Evolutionary conservation across 2,113 vertebrate species (phyloP).

Genomic region (Pachypanchax playfairii): DNA sequence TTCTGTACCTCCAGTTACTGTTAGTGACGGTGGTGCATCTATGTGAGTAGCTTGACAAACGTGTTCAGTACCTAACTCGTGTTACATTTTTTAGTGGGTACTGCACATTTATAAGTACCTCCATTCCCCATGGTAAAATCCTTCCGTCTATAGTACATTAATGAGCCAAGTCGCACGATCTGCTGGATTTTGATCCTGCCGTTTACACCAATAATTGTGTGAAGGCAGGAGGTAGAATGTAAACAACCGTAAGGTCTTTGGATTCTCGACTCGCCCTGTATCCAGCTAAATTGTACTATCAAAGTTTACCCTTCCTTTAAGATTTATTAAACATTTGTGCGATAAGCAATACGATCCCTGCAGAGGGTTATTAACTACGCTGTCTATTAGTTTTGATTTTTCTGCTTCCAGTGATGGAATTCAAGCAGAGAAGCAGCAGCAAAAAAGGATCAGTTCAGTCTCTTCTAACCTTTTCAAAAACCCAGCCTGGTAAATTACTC

Average conservation of each 20-base stretch:
- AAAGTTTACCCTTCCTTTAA: conserved; percentile 40
- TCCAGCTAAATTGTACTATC: conserved; percentile 38
- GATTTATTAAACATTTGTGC: conserved; percentile 59
- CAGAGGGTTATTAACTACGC: conserved; percentile 60
- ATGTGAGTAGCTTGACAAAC: not conserved
- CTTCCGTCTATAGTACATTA: not conserved
- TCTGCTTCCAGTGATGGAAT: conserved; percentile 34
- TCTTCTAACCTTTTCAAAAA: conserved; percentile 41
- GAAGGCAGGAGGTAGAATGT: conserved; percentile 9
- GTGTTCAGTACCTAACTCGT: not conserved
- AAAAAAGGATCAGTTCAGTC: conserved; percentile 40
- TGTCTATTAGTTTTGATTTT: conserved; percentile 55
- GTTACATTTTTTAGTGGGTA: not conserved
- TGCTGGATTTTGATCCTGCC: conserved; percentile 22
- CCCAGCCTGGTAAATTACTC: conserved; percentile 12
- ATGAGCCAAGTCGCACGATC: not conserved
- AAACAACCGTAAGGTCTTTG: conserved; percentile 9
- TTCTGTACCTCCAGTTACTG: too few species aligned
- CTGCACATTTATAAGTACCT: not conserved
- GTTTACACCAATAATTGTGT: conserved; percentile 37
- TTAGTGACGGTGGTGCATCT: too few species aligned
- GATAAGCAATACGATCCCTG: conserved; percentile 51
- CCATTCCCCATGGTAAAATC: not conserved
- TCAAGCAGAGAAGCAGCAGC: conserved; percentile 17
- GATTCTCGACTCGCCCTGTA: conserved; percentile 17